A percentile compares a stretch with the other conserved stretches of the same genome.
Conservation (phyloP, 1,140 invertebrate genomes). For the Dinothrombium tinctorium region DNA sequence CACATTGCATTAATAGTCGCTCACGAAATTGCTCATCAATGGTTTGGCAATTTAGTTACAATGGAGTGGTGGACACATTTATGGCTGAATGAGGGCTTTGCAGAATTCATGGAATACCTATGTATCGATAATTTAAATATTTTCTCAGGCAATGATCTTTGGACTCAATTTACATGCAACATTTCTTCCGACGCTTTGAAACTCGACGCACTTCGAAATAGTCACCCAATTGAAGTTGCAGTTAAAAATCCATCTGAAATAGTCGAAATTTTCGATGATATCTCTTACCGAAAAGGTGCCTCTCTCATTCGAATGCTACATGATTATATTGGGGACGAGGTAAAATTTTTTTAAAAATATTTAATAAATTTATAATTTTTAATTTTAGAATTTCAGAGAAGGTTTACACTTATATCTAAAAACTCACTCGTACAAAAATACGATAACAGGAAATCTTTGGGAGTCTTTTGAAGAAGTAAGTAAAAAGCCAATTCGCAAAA, state of each 20-base stretch:
- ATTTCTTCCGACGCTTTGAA: slow-evolving; percentile 10
- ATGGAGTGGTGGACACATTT: slow-evolving; percentile 65
- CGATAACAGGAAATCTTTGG: slow-evolving; percentile 88
- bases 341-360: background rate
- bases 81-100: slow-evolving; percentile 70
- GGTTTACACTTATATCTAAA: slow-evolving; percentile 84
- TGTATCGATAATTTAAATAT: slow-evolving; percentile 40
- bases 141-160: slow-evolving; percentile 52
- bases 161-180: slow-evolving; percentile 6
- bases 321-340: slow-evolving; percentile 13
- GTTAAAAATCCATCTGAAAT: slow-evolving; percentile 23
- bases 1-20: slow-evolving; percentile 45
- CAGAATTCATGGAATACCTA: slow-evolving; percentile 58
- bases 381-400: slow-evolving; percentile 53
- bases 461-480: slow-evolving; percentile 62
- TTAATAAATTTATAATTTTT: background rate
- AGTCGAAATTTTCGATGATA: slow-evolving; percentile 25
- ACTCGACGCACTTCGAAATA: slow-evolving; percentile 50
- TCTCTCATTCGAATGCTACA: slow-evolving; percentile 21
- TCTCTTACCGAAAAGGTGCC: slow-evolving; percentile 27
- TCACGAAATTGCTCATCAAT: slow-evolving; percentile 56
- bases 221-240: slow-evolving; percentile 58
- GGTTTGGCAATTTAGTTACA: slow-evolving; percentile 55
- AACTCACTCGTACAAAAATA: slow-evolving; percentile 66
- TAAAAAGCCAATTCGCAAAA: slow-evolving; percentile 56